Base-by-base conservation (phyloP, 2,888 invertebrate species). In the Netelia inedita region DNA sequence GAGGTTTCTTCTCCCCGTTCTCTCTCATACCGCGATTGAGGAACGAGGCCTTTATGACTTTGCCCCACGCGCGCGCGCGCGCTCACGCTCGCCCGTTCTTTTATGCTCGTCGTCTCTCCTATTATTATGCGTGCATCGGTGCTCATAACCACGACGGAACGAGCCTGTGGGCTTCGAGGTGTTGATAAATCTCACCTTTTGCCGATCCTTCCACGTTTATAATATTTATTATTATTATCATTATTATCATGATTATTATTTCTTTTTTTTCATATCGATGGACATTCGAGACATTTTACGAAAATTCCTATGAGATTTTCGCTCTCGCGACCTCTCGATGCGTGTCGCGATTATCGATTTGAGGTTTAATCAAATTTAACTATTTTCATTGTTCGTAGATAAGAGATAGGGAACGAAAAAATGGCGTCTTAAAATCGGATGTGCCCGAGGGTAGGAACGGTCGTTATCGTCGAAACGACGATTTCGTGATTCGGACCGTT, bases 71-170 rank as follows among this genome's bases (percentile, higher is more conserved):
- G 1, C 28, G 28, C 28, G 89, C 21, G 28, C 28, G 1, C 28
- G 28, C 28, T 1, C 28, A 2, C 28, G 28, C 28, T 6, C 28
- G 3, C 76, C 55, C 23, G 46, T 65, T 74, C 91, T 92, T 93
- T 92, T 92, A 87, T 88, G 88, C 61, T 90, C 89, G 28, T 28
- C 28, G 88, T 82, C 76, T 88, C 75, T 85, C 82, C 83, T 87
- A 88, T 91, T 91, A 93, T 93, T 91, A 91, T 90, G 92, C 91
- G 91, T 91, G 91, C 92, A 92, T 91, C 91, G 90, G 89, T 89
- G 89, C 80, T 68, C 76, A 59, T 68, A 71, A 41, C 41, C 57
- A 14, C 6, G 10, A 55, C 46, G 63, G 79, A 79, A 43, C 59
- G 73, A 83, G 68, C 53, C 28, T 59, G n/a, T 46, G 19, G 28